Evolutionary conservation across 2,797 vertebrate species (phyloP).

Genomic region (Rhabdomys pumilio): DNA sequence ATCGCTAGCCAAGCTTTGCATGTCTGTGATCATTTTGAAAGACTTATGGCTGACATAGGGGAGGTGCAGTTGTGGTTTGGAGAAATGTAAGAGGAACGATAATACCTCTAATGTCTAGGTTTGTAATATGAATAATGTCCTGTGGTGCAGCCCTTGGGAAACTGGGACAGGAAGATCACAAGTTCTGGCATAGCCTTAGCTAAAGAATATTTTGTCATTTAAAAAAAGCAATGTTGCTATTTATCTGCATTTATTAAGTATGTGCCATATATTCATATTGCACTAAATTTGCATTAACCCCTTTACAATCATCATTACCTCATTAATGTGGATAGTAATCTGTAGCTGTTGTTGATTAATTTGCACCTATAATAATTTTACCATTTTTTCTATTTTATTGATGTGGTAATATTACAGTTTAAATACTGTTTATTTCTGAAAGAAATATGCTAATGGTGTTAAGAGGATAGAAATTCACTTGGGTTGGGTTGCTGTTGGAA

Average conservation of each 20-base stretch:
- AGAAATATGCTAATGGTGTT: not conserved
- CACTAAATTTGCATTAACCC: not conserved
- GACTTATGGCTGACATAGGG: not conserved
- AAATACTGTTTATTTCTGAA: not conserved
- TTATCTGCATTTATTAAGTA: not conserved
- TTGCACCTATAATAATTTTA: slow-evolving; percentile 23
- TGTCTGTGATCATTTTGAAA: slow-evolving; percentile 56
- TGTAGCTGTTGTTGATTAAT: not conserved
- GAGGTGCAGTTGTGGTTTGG: not conserved
- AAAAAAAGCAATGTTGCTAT: not conserved
- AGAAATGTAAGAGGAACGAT: slow-evolving; percentile 20
- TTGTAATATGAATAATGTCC: slow-evolving; percentile 47
- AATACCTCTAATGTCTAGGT: slow-evolving; percentile 1
- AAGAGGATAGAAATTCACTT: not conserved
- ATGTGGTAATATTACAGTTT: not conserved
- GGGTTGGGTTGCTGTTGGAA: not conserved
- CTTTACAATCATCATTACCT: slow-evolving; percentile 33
- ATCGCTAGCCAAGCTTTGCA: slow-evolving; percentile 39
- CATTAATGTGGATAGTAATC: slow-evolving; percentile 20
- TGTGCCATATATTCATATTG: not conserved
- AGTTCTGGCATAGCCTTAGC: not conserved
- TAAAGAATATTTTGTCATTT: not conserved
- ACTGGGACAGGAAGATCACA: not conserved
- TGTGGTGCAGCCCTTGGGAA: not conserved
- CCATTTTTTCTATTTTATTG: slow-evolving; percentile 50